Evolutionary conservation across 1,140 invertebrate genomes (phyloP).

Genomic region (Spodoptera frugiperda): DNA sequence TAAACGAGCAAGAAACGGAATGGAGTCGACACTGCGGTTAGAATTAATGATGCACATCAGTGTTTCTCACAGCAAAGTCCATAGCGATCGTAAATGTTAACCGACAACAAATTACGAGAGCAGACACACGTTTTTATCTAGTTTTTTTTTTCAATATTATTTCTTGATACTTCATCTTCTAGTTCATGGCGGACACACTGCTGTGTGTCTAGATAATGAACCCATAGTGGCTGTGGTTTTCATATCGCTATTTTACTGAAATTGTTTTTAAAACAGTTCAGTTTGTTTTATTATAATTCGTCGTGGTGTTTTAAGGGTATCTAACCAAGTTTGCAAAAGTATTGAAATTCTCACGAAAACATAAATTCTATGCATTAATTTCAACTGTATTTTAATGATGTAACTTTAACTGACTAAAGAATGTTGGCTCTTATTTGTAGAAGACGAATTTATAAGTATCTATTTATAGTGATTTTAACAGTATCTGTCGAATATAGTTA

Average conservation of each 20-base stretch:
- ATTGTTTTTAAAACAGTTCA: too few species aligned
- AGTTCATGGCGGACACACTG: too few species aligned
- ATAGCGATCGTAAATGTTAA: conserved; percentile 14
- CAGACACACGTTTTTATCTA: conserved; percentile 15
- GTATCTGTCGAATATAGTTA: too few species aligned
- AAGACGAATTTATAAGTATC: too few species aligned
- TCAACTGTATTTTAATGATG: too few species aligned
- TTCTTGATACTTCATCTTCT: background rate
- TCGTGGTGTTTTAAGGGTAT: background rate
- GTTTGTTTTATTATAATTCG: background rate
- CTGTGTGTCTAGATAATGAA: too few species aligned
- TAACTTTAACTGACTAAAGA: too few species aligned
- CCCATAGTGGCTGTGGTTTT: too few species aligned
- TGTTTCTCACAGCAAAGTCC: background rate
- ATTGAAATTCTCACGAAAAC: background rate
- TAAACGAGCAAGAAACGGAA: background rate
- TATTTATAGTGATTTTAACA: too few species aligned
- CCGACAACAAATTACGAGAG: conserved; percentile 17
- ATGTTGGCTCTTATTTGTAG: too few species aligned
- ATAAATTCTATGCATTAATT: too few species aligned
- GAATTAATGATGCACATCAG: conserved; percentile 12
- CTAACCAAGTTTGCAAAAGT: background rate
- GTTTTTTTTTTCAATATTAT: conserved; percentile 1
- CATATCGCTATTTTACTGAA: too few species aligned
- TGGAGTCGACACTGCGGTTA: conserved; percentile 5